Conservation (phyloP, 2,113 vertebrate species). For the Eurystomus gularis region DNA sequence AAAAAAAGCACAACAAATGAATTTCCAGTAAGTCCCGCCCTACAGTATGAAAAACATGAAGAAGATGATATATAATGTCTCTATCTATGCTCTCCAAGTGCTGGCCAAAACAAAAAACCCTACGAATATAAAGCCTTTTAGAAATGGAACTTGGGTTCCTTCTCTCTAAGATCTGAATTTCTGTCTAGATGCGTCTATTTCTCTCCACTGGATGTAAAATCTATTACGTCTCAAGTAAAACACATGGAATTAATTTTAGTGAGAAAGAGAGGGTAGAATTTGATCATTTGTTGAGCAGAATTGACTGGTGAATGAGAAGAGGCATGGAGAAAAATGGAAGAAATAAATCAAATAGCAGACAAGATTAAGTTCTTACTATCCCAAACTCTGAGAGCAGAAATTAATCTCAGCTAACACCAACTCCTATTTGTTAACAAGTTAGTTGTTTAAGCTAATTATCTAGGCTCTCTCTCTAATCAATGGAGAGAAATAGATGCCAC, state of each 20-base stretch:
- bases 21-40: slow-evolving; percentile 68
- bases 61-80: slow-evolving; percentile 75
- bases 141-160: slow-evolving; percentile 13
- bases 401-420: neutral
- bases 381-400: neutral
- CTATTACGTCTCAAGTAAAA: neutral
- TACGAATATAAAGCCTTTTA: slow-evolving; percentile 44
- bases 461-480: neutral
- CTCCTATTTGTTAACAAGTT: neutral
- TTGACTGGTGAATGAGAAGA: neutral
- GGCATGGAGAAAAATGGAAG: neutral
- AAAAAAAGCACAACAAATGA: slow-evolving; percentile 73
- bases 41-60: slow-evolving; percentile 56
- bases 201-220: neutral
- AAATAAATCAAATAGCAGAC: neutral
- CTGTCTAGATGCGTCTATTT: neutral
- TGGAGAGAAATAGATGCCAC: neutral
- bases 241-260: neutral
- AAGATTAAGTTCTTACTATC: neutral
- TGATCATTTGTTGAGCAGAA: neutral
- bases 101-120: slow-evolving; percentile 48
- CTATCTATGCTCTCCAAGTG: slow-evolving; percentile 59
- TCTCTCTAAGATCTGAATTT: neutral
- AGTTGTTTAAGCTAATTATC: neutral
- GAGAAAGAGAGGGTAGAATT: neutral